These are phyloP conservation scores for Troilus luridus DNA, from an alignment of 2,888 invertebrate species.

Conservation along the genomic window DNA sequence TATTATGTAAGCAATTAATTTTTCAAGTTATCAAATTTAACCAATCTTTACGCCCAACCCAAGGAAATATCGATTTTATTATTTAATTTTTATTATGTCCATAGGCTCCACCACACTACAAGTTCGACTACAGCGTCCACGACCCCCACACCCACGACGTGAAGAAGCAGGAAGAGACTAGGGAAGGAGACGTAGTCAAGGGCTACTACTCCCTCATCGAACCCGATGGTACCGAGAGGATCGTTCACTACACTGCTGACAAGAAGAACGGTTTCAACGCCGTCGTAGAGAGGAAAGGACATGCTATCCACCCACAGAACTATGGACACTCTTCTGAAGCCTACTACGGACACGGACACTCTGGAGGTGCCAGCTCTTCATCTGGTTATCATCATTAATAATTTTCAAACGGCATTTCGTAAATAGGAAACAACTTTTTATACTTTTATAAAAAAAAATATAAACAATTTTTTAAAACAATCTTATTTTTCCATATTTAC, in stretches of 20 bases:
- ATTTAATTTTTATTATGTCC: too few relatives aligned
- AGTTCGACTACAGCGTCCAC: too few relatives aligned
- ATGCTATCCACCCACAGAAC: neutral
- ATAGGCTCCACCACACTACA: conserved; percentile 12
- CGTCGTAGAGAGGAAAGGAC: too few relatives aligned
- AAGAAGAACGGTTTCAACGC: too few relatives aligned
- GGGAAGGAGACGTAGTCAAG: too few relatives aligned
- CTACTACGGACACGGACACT: conserved; percentile 3
- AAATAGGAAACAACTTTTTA: neutral
- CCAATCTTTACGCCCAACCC: neutral
- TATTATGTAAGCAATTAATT: neutral
- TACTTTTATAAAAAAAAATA: conserved; percentile 7
- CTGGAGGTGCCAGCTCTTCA: neutral
- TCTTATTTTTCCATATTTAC: too few relatives aligned
- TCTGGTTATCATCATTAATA: neutral
- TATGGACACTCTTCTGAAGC: conserved; percentile 46
- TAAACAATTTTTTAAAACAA: neutral
- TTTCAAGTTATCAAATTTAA: neutral
- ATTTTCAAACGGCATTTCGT: neutral
- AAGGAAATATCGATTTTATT: neutral
- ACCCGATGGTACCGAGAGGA: too few relatives aligned
- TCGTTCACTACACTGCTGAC: too few relatives aligned
- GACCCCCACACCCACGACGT: too few relatives aligned
- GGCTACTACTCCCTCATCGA: too few relatives aligned
- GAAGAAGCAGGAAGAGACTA: too few relatives aligned